Evolutionary conservation across 2,113 vertebrate species (phyloP).

Genomic region (Gymnocephalus cernua): DNA sequence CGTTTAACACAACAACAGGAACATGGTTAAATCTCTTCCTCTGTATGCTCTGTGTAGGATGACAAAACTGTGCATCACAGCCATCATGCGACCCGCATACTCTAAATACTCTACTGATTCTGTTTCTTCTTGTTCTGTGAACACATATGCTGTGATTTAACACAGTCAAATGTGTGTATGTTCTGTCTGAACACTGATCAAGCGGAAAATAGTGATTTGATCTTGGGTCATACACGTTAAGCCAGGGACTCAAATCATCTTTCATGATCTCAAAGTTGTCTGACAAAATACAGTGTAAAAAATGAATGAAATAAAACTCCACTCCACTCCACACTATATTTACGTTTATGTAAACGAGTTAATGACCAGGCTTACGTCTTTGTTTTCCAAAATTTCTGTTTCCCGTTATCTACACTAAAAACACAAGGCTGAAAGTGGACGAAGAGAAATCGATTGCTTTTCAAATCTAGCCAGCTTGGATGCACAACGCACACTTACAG

Average conservation of each 20-base stretch:
- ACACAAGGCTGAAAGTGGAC: neutral
- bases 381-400: neutral
- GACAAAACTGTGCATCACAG: neutral
- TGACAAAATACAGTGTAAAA: neutral
- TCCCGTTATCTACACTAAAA: neutral
- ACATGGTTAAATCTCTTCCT: neutral
- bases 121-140: no score
- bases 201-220: neutral
- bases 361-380: neutral
- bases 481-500: no score
- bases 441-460: neutral
- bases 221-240: neutral
- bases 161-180: neutral
- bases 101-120: neutral
- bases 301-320: no score
- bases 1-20: neutral
- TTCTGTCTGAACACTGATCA: neutral
- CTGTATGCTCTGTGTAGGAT: no score
- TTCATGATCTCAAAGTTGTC: neutral
- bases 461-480: neutral
- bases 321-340: no score
- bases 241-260: neutral
- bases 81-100: neutral
- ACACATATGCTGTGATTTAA: no score
- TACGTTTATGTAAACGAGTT: no score